These are phyloP conservation scores for Ceratothoa steindachneri DNA, from an alignment of 2,888 invertebrate genomes.

Conservation along the genomic window DNA sequence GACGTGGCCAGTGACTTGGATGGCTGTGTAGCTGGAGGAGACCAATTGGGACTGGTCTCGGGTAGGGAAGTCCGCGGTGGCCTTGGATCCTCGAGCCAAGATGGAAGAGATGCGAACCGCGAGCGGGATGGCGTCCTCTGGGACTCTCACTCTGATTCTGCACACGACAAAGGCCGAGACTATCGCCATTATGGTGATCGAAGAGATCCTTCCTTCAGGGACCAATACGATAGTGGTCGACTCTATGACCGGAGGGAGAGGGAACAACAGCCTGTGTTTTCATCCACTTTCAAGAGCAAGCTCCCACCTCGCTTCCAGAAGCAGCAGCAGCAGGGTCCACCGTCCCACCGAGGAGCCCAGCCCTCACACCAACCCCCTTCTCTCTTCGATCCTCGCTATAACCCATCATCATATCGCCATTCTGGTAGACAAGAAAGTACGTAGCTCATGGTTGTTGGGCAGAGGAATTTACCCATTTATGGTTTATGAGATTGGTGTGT, in stretches of 20 bases:
- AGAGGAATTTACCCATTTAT: too few species aligned
- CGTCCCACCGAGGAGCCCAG: neutral
- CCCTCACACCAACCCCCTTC: slow-evolving; percentile 28
- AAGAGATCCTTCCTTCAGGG: slow-evolving; percentile 23
- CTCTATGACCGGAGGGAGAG: slow-evolving; percentile 29
- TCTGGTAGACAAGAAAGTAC: neutral
- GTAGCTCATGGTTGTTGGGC: neutral
- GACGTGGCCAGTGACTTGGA: slow-evolving; percentile 3
- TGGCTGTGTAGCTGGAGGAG: neutral
- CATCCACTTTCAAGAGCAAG: slow-evolving; percentile 72
- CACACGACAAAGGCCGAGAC: slow-evolving; percentile 26
- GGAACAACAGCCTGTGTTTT: slow-evolving; percentile 60
- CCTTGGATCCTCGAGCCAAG: neutral
- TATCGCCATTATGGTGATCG: slow-evolving; percentile 27
- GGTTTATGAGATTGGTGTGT: too few species aligned
- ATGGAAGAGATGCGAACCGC: neutral
- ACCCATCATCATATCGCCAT: neutral
- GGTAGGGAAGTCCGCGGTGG: neutral
- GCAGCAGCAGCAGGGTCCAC: slow-evolving; percentile 58
- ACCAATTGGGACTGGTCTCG: neutral
- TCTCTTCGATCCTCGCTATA: slow-evolving; percentile 34
- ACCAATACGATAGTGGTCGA: slow-evolving; percentile 25
- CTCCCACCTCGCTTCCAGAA: slow-evolving; percentile 81
- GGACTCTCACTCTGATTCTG: slow-evolving; percentile 21
- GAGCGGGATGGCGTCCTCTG: slow-evolving; percentile 27